Evolutionary conservation across 2,888 invertebrate genomes (phyloP).

Genomic region (Kuschelorhynchus macadamiae): DNA sequence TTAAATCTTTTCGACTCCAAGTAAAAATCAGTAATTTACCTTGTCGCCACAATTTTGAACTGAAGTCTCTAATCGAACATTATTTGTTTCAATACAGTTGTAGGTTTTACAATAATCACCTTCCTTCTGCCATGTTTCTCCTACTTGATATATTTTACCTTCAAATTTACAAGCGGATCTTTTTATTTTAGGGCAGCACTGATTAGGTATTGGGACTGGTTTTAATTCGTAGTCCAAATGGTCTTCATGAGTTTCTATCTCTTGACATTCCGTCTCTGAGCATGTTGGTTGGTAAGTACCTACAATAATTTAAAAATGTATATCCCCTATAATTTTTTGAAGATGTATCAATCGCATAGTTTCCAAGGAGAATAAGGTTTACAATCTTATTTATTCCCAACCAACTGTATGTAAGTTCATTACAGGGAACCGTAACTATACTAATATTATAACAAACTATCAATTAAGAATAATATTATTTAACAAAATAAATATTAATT

Average conservation of each 20-base stretch:
- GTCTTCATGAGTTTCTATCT: conserved; percentile 66
- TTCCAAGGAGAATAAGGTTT: too few relatives aligned
- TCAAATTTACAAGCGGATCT: conserved; percentile 74
- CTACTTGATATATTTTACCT: conserved; percentile 68
- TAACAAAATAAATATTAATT: too few relatives aligned
- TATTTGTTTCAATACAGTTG: conserved; percentile 70
- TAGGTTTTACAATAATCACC: conserved; percentile 73
- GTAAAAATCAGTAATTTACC: conserved; percentile 38
- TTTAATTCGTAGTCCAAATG: conserved; percentile 73
- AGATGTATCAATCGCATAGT: too few relatives aligned
- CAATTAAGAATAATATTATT: too few relatives aligned
- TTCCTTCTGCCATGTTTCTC: conserved; percentile 73
- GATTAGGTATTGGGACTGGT: conserved; percentile 70
- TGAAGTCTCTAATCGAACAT: conserved; percentile 72
- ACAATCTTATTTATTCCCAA: too few relatives aligned
- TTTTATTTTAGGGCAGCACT: conserved; percentile 76
- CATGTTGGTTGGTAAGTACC: conserved; percentile 68
- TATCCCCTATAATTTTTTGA: too few relatives aligned
- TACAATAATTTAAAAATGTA: conserved; percentile 36
- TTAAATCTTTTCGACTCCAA: too few relatives aligned
- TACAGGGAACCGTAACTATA: too few relatives aligned
- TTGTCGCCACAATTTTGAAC: conserved; percentile 73
- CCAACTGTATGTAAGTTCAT: too few relatives aligned
- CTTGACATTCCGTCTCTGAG: conserved; percentile 71
- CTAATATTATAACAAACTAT: too few relatives aligned